Evolutionary conservation across 1,140 invertebrate species (phyloP).

Genomic region (Aphelenchoides besseyi): DNA sequence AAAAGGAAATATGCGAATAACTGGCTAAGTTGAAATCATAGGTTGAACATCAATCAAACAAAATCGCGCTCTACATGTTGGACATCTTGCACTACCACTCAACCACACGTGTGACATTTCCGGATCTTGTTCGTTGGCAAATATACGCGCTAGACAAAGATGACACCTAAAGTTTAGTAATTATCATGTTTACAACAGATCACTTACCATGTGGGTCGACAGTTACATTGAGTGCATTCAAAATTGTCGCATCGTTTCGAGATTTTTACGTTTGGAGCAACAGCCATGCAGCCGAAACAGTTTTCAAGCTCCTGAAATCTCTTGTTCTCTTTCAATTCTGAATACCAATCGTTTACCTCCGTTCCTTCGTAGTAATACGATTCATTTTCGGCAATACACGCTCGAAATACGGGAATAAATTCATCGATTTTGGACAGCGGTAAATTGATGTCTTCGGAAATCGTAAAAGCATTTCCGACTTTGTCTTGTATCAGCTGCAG

Average conservation of each 20-base stretch:
- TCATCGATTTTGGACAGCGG: background rate
- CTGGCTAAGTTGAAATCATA: background rate
- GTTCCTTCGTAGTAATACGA: background rate
- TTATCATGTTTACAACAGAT: background rate
- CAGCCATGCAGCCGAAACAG: constrained; percentile 24
- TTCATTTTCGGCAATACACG: constrained; percentile 8
- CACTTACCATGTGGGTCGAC: constrained; percentile 12
- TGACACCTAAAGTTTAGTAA: constrained; percentile 11
- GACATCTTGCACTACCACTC: constrained; percentile 2
- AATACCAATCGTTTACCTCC: too few species aligned
- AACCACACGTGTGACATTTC: constrained; percentile 5
- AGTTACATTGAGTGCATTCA: constrained; percentile 9
- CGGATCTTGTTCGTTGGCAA: constrained; percentile 12
- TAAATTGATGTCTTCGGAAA: background rate
- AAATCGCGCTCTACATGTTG: background rate
- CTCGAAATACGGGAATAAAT: constrained; percentile 7
- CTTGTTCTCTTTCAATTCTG: too few species aligned
- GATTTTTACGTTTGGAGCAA: constrained; percentile 13
- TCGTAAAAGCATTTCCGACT: background rate
- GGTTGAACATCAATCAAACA: constrained; percentile 10
- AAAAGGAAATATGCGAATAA: too few species aligned
- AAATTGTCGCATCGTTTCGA: background rate
- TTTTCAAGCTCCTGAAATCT: constrained; percentile 6
- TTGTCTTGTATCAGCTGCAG: constrained; percentile 12
- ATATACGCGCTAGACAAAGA: constrained; percentile 17